Percentiles rank a stretch among this genome's conserved stretches.
Conservation (phyloP, 2,113 vertebrate genomes). For the Lanius collurio region DNA sequence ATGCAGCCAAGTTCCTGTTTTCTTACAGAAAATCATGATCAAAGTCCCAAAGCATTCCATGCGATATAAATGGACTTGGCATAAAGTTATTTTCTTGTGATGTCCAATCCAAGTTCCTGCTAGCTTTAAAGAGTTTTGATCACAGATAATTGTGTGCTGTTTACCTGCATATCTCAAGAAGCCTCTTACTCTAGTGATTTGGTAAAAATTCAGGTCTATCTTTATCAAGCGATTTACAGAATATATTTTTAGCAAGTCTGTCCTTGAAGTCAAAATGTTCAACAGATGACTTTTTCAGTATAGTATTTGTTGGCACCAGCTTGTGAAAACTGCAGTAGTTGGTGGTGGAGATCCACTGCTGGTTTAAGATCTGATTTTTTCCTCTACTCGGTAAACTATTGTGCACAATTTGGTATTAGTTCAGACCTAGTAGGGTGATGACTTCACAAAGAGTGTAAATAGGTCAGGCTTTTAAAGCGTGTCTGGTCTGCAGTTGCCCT, state of each 20-base stretch:
- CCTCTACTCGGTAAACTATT: neutral
- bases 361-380: neutral
- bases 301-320: neutral
- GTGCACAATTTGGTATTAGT: neutral
- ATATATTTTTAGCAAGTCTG: slow-evolving; percentile 17
- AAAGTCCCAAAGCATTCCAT: slow-evolving; percentile 23
- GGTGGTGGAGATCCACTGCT: neutral
- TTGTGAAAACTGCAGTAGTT: neutral
- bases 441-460: neutral
- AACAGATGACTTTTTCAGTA: neutral
- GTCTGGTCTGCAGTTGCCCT: neutral
- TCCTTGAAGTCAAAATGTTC: neutral
- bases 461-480: neutral
- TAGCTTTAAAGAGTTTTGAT: slow-evolving; percentile 42
- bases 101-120: slow-evolving; percentile 51
- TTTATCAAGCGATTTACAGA: neutral
- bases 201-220: slow-evolving; percentile 11
- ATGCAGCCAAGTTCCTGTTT: slow-evolving; percentile 53
- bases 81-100: slow-evolving; percentile 43
- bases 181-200: neutral
- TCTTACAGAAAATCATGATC: slow-evolving; percentile 30
- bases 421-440: neutral
- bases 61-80: slow-evolving; percentile 50
- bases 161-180: slow-evolving; percentile 44
- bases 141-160: slow-evolving; percentile 1